These are phyloP conservation scores for Ctenopoma multispine DNA, from an alignment of 2,797 vertebrate genomes.

Conservation along the genomic window DNA sequence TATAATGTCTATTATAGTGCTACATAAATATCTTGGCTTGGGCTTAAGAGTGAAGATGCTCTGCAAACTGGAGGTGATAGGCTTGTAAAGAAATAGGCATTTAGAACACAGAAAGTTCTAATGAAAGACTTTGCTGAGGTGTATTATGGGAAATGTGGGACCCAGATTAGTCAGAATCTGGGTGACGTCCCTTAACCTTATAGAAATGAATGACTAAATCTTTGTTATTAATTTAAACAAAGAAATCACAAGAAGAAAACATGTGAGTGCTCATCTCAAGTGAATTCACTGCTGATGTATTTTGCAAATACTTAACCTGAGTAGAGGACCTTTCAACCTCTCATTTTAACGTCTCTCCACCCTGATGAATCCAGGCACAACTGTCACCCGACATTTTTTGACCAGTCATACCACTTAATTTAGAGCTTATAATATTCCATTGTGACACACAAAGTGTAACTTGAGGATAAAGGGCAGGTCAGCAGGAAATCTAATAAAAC, in stretches of 20 bases:
- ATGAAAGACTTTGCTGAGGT: not conserved
- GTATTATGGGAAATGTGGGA: not conserved
- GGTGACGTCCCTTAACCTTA: too few species aligned
- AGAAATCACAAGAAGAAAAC: not conserved
- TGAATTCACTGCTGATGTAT: conserved; percentile 33
- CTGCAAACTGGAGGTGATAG: too few species aligned
- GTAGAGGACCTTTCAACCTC: conserved; percentile 8
- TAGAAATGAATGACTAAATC: too few species aligned
- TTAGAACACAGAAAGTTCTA: not conserved
- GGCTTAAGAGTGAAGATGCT: not conserved
- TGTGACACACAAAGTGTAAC: not conserved
- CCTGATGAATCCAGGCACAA: conserved; percentile 3
- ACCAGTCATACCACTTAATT: conserved; percentile 17
- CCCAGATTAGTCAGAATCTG: too few species aligned
- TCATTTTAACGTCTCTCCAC: conserved; percentile 20
- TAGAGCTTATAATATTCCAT: conserved; percentile 8
- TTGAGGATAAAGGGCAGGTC: not conserved
- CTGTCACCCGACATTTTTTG: conserved; percentile 16
- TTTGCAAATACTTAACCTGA: conserved; percentile 24
- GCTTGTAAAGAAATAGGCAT: not conserved
- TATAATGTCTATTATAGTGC: not conserved
- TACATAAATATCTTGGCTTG: not conserved
- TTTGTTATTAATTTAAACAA: not conserved
- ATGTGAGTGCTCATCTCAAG: not conserved
- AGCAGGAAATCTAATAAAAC: conserved; percentile 2